phyloP scores from a whole-genome alignment of 2,113 vertebrate genomes.

The human (Homo sapiens) region DNA sequence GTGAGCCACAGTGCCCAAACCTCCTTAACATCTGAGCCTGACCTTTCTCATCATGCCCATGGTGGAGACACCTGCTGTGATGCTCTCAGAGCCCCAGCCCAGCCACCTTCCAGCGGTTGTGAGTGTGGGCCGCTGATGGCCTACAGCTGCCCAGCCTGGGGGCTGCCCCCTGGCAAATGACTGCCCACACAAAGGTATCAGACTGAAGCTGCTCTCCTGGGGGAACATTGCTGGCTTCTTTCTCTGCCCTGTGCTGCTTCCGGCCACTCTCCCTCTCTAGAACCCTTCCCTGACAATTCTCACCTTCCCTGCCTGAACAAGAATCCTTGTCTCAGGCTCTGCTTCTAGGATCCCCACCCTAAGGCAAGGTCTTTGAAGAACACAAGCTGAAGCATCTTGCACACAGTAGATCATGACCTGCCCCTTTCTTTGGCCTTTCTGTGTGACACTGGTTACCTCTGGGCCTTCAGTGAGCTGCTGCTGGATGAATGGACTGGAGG shows the following conservation, averaged over 20 bases:
- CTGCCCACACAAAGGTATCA: background rate
- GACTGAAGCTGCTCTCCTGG: background rate
- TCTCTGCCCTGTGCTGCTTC: background rate
- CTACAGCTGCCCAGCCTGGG: background rate
- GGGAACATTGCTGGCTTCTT: background rate
- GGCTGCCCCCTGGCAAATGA: background rate
- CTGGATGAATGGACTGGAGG: background rate
- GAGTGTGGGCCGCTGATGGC: background rate
- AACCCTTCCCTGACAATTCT: background rate
- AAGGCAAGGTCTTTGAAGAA: background rate
- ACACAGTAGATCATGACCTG: fast-evolving
- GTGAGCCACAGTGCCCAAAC: no score
- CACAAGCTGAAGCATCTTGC: background rate
- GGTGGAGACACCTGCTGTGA: fast-evolving
- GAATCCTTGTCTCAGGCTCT: background rate
- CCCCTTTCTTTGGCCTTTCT: background rate
- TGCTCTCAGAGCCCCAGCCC: background rate
- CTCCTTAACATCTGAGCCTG: background rate
- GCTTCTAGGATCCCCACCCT: background rate
- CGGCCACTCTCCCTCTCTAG: background rate
- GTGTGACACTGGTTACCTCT: background rate
- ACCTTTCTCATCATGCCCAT: background rate
- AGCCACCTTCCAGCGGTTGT: background rate
- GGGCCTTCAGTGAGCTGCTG: background rate
- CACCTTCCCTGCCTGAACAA: background rate